Base-by-base conservation (phyloP, 1,140 invertebrate species). In the Philotrypesis tridentata region DNA sequence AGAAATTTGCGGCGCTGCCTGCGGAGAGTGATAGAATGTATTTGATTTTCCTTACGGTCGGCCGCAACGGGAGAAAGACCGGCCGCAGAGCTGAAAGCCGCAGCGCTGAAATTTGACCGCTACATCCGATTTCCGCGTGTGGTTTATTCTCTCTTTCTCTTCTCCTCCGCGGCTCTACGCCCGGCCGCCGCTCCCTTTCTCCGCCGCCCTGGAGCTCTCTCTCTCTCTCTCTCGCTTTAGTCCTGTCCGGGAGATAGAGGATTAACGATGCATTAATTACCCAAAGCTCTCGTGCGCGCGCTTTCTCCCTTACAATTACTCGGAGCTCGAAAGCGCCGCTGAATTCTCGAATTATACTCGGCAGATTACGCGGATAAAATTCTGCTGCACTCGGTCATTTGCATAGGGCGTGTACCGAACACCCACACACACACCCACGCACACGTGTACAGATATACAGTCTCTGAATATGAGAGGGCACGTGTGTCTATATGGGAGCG, bases 211-310 rank as follows among this genome's bases (percentile, higher is more conserved):
- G 21, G 12, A 37, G 9, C 40, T 40, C 63, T 48, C 43, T 72
- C 60, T 72, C 60, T 80, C 23, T 79, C 61, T 7, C 12, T 0
- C 11, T 29, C 23, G 27, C 23, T 77, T 68, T 61, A 63, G 61
- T 76, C 31, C 84, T 5, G 31, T 14, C 68, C 85, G 84, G 84
- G 75, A 85, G 82, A 87, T 87, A 89, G 85, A 86, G 84, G 85
- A 89, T 89, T 89, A 88, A 88, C 87, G 86, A 87, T 86, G 88
- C 88, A 89, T 90, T 90, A 89, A 90, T 89, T 90, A 89, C 70
- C 81, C 81, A 33, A 43, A 63, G 71, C 72, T 84, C 82, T 82
- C 82, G n/a, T n/a, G n/a, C n/a, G n/a, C n/a, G 55, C 23, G 37
- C 61, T 85, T 71, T 74, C 81, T 82, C 82, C 80, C 79, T 71